Percentiles rank a stretch among this genome's conserved stretches.
Conservation (phyloP, 2,888 invertebrate species). For the Sympetrum striolatum region DNA sequence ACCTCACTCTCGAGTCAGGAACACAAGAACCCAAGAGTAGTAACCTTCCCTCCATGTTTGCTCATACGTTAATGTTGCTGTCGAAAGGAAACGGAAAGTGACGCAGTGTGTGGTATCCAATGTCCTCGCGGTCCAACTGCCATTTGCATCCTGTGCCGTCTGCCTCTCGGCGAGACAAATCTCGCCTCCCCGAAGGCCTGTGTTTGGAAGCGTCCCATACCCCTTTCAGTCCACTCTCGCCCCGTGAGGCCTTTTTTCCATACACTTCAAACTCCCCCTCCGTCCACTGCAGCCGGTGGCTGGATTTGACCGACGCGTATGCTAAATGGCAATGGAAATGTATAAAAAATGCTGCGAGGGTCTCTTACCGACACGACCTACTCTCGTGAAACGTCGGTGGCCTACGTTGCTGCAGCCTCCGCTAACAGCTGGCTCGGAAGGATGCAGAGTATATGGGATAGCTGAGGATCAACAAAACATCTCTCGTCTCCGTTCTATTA, state of each 20-base stretch:
- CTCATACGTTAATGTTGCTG: background rate
- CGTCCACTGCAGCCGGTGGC: conserved; percentile 24
- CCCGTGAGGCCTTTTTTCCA: background rate
- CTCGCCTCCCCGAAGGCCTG: background rate
- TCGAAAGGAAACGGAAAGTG: background rate
- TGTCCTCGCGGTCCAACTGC: background rate
- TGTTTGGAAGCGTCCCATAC: background rate
- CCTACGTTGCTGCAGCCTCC: background rate
- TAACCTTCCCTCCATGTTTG: background rate
- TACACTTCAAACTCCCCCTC: conserved; percentile 30
- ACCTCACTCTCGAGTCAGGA: too few species aligned
- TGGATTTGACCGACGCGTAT: conserved; percentile 21
- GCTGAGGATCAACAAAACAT: background rate
- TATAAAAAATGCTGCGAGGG: background rate
- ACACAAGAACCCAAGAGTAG: too few species aligned
- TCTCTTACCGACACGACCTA: conserved; percentile 21
- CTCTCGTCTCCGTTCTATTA: background rate
- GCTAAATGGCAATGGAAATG: background rate
- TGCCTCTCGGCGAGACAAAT: background rate
- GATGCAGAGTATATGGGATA: background rate
- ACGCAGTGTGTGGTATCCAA: background rate
- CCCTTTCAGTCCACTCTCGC: conserved; percentile 19
- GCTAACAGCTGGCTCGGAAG: background rate
- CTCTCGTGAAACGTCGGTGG: conserved; percentile 9
- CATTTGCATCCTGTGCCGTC: conserved; percentile 14